Evolutionary conservation across 2,888 invertebrate genomes (phyloP), one percentile per base, ranked within the genome.

Genomic region (Caenorhabditis sp.): DNA sequence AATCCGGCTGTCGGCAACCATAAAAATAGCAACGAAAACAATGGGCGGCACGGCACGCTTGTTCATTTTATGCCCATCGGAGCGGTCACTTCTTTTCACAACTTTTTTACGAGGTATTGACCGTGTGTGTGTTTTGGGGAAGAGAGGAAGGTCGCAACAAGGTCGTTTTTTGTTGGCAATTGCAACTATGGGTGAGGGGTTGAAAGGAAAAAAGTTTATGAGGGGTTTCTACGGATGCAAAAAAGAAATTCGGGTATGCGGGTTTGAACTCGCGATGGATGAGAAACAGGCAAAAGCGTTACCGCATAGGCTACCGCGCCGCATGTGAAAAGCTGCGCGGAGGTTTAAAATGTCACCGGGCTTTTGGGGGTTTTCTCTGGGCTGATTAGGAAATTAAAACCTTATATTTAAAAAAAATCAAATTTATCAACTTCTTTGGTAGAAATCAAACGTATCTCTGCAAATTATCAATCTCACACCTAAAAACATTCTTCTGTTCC

Each of bases 81-180:
- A 65, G 50, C 58, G 47, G 50, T 67, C 60, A 47, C 53, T 61
- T 53, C 53, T 61, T 53, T 68, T 61, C 24, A 50, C 69, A 76
- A 76, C 76, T 68, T 76, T 74, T 74, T 76, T 76, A 76, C 35
- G 76, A 76, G 58, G 35, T 65, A 65, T 65, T 65, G 58, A 74
- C 18, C 8, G 47, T 40, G 8, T 40, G 40, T 40, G 47, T 40
- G 40, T 5, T n/a, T 47, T 18, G n/a, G 20, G 18, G 11, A 47
- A 18, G 18, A 47, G 32, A n/a, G n/a, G n/a, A n/a, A n/a, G n/a
- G n/a, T n/a, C n/a, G 53, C 55, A 28, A 70, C 70, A 72, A 72
- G 71, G 71, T 72, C 71, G 55, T n/a, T 13, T 55, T 55, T 55
- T 26, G 40, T 22, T 13, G n/a, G 44, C 4, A 32, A 32, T 6